Evolutionary conservation across 2,113 vertebrate genomes (phyloP), one percentile per base, ranked within the genome.

Genomic region (Rana temporaria): DNA sequence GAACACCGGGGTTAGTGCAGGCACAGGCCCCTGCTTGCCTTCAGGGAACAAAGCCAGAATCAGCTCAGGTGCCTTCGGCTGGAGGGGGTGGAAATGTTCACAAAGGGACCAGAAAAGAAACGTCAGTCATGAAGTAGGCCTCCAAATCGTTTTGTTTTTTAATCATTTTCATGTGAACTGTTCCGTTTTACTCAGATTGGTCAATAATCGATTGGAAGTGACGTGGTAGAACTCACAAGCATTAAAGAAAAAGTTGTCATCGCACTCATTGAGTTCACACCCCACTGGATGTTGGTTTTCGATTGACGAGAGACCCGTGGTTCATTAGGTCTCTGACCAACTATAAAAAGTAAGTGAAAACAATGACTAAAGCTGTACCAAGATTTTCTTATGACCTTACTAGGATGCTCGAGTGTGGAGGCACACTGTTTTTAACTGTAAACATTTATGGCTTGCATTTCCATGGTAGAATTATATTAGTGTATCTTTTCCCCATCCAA

Each of bases 21-120:
- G 81, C 81, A 83, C 81, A 83, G 81, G 81, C 72, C 81, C 71
- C 81, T 83, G 81, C 81, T 83, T 83, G 81, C 63, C 81, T 76
- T 67, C 18, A 68, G 72, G 81, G 81, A 83, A 83, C 48, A 76
- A 72, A 76, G 81, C 81, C 81, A 83, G 81, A 66, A 64, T 68
- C 53, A 83, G 71, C 72, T 76, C 71, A 76, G 81, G 71, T 83
- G 71, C 64, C 64, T 67, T 68, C 17, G 17, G 60, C 38, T 34
- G 20, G 81, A 42, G 71, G 79, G 60, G 53, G 60, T 30, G 60
- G 65, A 20, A 53, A 30, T 59, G 42, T 67, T 12, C 18, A 14
- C 12, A 34, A 34, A 68, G 48, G 76, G 60, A 57, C 56, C 52
- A 78, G 62, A 59, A 57, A 16, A 79, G 30, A 17, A 67, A 0